A percentile compares a stretch with the other conserved stretches of the same genome.
Evolutionary conservation across 2,797 vertebrate species (phyloP).

Genomic region (Brachyrhaphis roseni): DNA sequence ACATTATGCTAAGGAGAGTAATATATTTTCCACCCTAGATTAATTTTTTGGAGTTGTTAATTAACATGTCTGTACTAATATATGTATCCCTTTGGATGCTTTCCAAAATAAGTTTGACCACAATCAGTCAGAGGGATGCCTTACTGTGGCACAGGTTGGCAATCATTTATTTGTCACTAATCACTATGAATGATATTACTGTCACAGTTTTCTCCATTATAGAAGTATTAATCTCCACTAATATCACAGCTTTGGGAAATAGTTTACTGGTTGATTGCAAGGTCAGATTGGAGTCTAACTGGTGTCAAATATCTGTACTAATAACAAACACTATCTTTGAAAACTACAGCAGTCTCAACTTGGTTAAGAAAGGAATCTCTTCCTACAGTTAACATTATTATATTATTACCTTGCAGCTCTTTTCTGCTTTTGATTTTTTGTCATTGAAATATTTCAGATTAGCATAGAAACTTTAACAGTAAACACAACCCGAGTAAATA

Average conservation of each 20-base stretch:
- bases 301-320: slow-evolving; percentile 14
- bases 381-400: too few species aligned
- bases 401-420: too few species aligned
- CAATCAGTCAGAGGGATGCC: slow-evolving; percentile 59
- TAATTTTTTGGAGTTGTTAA: slow-evolving; percentile 63
- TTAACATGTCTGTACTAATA: slow-evolving; percentile 65
- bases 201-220: slow-evolving; percentile 55
- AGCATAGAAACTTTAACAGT: too few species aligned
- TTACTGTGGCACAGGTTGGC: slow-evolving; percentile 54
- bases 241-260: slow-evolving; percentile 38
- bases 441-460: too few species aligned
- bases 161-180: slow-evolving; percentile 65
- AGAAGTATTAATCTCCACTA: slow-evolving; percentile 60
- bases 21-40: slow-evolving; percentile 32
- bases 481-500: too few species aligned
- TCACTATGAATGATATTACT: slow-evolving; percentile 58
- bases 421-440: too few species aligned
- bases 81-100: slow-evolving; percentile 61
- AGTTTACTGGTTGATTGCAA: slow-evolving; percentile 48
- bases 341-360: neutral
- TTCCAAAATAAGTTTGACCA: slow-evolving; percentile 52
- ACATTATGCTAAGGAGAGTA: slow-evolving; percentile 31
- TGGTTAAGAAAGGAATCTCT: too few species aligned
- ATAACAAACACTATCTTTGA: neutral
- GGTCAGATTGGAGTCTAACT: slow-evolving; percentile 50